Conservation (phyloP, 1,140 invertebrate genomes). For the Sipha flava region DNA sequence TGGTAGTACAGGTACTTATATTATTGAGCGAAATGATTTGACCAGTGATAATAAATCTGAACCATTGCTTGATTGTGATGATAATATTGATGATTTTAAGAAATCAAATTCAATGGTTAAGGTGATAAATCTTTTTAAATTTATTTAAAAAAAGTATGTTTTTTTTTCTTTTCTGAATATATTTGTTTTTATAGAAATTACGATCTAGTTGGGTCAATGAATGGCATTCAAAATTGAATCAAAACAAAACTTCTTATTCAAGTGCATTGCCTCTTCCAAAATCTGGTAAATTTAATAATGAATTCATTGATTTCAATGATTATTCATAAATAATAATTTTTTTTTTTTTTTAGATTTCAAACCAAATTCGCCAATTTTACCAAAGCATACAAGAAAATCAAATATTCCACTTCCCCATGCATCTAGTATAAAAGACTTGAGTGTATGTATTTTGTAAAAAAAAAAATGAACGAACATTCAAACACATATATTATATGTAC, state of each 20-base stretch:
- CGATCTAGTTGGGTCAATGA: slow-evolving; percentile 21
- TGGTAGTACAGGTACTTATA: slow-evolving; percentile 22
- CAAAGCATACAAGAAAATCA: not conserved
- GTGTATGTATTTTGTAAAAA: not conserved
- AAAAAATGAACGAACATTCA: not conserved
- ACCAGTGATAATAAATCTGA: not conserved
- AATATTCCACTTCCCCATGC: slow-evolving; percentile 9
- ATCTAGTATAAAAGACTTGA: slow-evolving; percentile 18
- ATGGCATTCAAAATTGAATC: slow-evolving; percentile 28
- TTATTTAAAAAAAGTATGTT: not conserved
- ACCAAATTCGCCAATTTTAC: slow-evolving; percentile 5
- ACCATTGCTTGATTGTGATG: not conserved
- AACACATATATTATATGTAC: not conserved
- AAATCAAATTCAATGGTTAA: slow-evolving; percentile 24
- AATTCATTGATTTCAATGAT: not conserved
- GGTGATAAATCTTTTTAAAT: not conserved
- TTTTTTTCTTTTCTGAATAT: not conserved
- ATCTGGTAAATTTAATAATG: not conserved
- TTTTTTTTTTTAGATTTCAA: slow-evolving; percentile 1
- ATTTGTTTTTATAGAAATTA: not conserved
- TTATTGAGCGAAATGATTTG: not conserved
- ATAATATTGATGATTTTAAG: slow-evolving; percentile 11
- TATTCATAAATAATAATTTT: not conserved
- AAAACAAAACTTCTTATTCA: not conserved
- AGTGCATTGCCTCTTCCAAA: not conserved